Evolutionary conservation across 2,113 vertebrate genomes (phyloP), one percentile per base, ranked within the genome.

Genomic region (Macquaria ambigua): DNA sequence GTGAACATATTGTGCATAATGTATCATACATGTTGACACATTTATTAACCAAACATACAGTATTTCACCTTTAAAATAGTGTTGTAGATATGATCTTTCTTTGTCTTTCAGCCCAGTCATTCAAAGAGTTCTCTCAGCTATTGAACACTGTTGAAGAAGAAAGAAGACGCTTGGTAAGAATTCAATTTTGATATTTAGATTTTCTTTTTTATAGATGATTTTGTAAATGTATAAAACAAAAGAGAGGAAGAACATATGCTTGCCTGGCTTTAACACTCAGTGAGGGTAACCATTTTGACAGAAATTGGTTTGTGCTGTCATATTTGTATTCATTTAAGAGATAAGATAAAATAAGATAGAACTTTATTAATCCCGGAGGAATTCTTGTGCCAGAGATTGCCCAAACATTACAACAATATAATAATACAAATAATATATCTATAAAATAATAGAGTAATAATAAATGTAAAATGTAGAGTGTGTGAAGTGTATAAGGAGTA

Each of bases 51-150:
- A 72, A 85, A 85, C 52, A 75, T 46, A 55, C 34, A 67, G 48
- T 79, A 3, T 84, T 53, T 89, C 61, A 77, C 66, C 39, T 81
- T 69, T 72, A 66, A 66, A 56, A 64, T 55, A 71, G 63, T 76
- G 53, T 63, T 63, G 12, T 58, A 25, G 7, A 59, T 37, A 62
- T 69, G 0, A 20, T 79, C 8, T 58, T 8, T 67, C 28, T 93
- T 95, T 93, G 79, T 78, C 1, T 92, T 96, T 84, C 92, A 99
- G 98, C 97, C 70, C 98, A 98, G 87, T 99, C 98, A 12, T 95
- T 99, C 90, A 99, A 99, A 93, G 98, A 99, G 90, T 99, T 99
- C 93, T 97, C 98, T 79, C 96, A 98, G 79, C 96, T 99, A 55
- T 92, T 99, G 58, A 98, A 96, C 90, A 97, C 97, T 0, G 97